Percentiles rank a stretch among this genome's conserved stretches.
Conservation (phyloP, 2,113 vertebrate species). For the Toxostoma redivivum region DNA sequence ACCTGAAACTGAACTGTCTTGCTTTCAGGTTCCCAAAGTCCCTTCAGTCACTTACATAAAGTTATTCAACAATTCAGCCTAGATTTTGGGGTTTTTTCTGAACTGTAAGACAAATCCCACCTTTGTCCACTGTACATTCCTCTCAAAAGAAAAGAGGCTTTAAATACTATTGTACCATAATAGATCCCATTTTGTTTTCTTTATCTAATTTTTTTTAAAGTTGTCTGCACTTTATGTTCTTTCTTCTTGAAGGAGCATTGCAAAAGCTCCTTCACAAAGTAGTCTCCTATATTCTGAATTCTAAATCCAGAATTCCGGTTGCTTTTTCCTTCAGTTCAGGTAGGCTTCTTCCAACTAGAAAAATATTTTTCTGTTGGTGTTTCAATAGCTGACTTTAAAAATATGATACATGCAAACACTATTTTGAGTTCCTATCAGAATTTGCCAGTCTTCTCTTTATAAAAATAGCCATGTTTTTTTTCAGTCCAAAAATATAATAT, state of each 20-base stretch:
- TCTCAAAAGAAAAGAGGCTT: not conserved
- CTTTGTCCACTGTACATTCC: not conserved
- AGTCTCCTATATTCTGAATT: not conserved
- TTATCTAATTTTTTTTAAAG: not conserved
- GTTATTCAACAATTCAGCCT: not conserved
- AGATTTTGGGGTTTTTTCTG: not conserved
- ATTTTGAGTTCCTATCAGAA: not conserved
- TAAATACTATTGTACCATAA: not conserved
- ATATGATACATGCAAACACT: not conserved
- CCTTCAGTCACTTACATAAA: not conserved
- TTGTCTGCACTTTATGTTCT: not conserved
- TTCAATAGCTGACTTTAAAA: slow-evolving; percentile 13
- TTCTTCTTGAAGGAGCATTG: not conserved
- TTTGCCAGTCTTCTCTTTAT: not conserved
- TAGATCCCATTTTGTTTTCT: not conserved
- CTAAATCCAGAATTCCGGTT: not conserved
- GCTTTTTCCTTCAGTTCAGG: not conserved
- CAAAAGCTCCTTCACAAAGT: not conserved
- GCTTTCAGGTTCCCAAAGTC: not conserved
- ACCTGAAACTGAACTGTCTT: not conserved
- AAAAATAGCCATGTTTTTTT: not conserved
- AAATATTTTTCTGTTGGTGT: not conserved
- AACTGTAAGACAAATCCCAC: not conserved
- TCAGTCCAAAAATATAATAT: slow-evolving; percentile 7
- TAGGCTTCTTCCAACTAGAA: slow-evolving; percentile 1